phyloP scores from a whole-genome alignment of 2,888 invertebrate genomes.

The Blera fallax region DNA sequence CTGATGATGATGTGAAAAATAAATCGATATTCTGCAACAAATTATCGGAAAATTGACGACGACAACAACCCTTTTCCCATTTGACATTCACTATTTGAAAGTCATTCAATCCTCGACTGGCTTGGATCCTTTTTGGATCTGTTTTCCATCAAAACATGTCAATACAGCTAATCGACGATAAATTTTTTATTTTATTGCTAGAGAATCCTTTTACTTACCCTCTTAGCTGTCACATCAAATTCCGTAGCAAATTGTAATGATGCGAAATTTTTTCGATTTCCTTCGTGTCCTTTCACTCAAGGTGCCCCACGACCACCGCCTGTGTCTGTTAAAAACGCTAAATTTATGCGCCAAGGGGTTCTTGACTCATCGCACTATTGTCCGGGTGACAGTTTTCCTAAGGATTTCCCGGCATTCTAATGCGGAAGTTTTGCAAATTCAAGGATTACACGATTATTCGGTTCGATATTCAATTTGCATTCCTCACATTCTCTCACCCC shows the following conservation, averaged over 20 bases:
- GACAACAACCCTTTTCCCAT: background rate
- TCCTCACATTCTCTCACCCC: constrained; percentile 13
- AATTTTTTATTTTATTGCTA: constrained; percentile 26
- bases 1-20: background rate
- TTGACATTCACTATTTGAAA: background rate
- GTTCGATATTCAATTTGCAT: constrained; percentile 45
- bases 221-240: background rate
- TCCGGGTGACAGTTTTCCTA: background rate
- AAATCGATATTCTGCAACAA: background rate
- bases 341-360: constrained; percentile 2
- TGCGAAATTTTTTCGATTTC: background rate
- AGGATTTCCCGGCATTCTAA: background rate
- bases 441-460: constrained; percentile 48
- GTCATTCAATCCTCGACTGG: background rate
- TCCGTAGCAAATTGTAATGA: constrained; percentile 12
- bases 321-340: constrained; percentile 13
- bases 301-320: background rate
- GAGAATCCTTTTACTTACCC: constrained; percentile 8
- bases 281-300: background rate
- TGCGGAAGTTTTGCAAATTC: constrained; percentile 47
- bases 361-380: background rate
- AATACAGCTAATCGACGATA: constrained; percentile 44
- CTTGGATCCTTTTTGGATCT: background rate
- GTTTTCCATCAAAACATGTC: constrained; percentile 51
- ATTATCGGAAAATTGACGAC: background rate